These are phyloP conservation scores for Leptura quadrifasciata DNA, from an alignment of 2,888 invertebrate species.

Conservation along the genomic window DNA sequence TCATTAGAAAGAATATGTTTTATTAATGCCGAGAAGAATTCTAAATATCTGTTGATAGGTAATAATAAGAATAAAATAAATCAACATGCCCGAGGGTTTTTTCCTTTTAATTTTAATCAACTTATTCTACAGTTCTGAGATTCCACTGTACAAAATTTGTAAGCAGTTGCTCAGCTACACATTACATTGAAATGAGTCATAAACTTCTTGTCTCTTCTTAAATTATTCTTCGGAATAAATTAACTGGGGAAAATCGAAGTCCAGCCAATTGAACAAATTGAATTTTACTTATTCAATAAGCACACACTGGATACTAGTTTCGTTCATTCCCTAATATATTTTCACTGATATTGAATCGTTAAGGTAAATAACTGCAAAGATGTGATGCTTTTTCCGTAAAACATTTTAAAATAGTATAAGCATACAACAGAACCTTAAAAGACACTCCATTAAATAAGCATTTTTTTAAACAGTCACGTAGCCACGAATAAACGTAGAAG, in stretches of 20 bases:
- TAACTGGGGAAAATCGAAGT: conserved; percentile 32
- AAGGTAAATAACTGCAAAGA: background rate
- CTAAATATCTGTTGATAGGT: too few relatives aligned
- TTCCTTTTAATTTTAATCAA: too few relatives aligned
- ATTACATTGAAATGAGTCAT: conserved; percentile 10
- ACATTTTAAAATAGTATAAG: background rate
- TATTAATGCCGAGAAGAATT: too few relatives aligned
- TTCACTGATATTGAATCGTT: conserved; percentile 17
- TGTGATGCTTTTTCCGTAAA: background rate
- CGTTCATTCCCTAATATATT: conserved; percentile 22
- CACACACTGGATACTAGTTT: conserved; percentile 21
- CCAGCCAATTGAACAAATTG: conserved; percentile 28
- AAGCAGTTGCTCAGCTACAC: background rate
- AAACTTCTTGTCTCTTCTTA: conserved; percentile 15
- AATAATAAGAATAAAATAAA: too few relatives aligned
- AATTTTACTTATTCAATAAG: conserved; percentile 37
- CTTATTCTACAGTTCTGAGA: too few relatives aligned
- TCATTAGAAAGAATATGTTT: too few relatives aligned
- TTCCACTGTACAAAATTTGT: background rate
- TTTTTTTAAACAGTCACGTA: too few relatives aligned
- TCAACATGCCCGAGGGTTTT: too few relatives aligned
- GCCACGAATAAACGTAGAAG: too few relatives aligned
- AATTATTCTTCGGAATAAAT: conserved; percentile 34
- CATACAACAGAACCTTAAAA: too few relatives aligned
- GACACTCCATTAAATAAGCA: too few relatives aligned